Base-by-base conservation (phyloP, 2,797 vertebrate genomes). In the Etheostoma perlongum region DNA sequence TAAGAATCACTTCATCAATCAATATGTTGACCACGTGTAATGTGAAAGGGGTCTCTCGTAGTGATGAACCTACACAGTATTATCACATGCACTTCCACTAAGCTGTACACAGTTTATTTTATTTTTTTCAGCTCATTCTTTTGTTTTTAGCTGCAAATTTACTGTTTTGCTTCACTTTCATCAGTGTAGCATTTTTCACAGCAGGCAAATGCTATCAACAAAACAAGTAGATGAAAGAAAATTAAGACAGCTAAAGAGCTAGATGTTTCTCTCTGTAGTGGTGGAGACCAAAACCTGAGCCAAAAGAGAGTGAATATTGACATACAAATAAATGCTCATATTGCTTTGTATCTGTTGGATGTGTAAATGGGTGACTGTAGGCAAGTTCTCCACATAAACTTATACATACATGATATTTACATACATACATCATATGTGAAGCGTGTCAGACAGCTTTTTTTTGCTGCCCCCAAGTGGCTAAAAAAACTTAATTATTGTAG, bases 1-100 rank as follows among this genome's bases (percentile, higher is more conserved):
- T 88, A 60, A 79, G 85, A 12, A 27, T 64, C 25, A 46, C 8
- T 66, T 49, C 14, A 69, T n/a, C 18, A 16, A 52, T 58, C 9
- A 36, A 27, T n/a, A 23, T 44, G 12, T 44, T 12, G 8, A 25
- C 9, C 13, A 16, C 11, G 1, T 42, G 21, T 14, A n/a, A 67
- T 55, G 3, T 30, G 18, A 30, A 15, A 7, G 4, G 36, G 36
- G 36, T 40, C 36, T 11, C 18, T n/a, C 2, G 8, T 1, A 18
- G 14, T 25, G 33, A 19, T 13, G 16, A 19, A 13, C 18, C 15
- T 11, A 63, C 18, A 33, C 1, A 49, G 18, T 33, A 49, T 57
- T 6, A 33, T 47, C 53, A 33, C 18, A 40, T 49, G 18, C 19
- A 36, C 18, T 58, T 36, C 18, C 10, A 10, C n/a, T 27, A 8